These are phyloP conservation scores for Cryptotermes secundus DNA, from an alignment of 1,140 invertebrate species.

Conservation along the genomic window DNA sequence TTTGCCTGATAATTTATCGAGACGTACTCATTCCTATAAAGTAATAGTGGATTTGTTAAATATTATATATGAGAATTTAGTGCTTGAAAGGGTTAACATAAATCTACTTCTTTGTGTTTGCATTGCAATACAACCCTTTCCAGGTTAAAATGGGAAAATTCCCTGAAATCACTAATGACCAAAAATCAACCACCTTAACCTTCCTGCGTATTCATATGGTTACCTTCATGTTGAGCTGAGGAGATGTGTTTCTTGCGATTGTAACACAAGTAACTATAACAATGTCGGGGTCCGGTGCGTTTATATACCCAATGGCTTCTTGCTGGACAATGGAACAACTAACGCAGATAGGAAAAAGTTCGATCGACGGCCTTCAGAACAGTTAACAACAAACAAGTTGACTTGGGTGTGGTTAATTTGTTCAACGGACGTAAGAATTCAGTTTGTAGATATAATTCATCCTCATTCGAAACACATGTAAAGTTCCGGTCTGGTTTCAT, in stretches of 20 bases:
- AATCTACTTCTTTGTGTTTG: too few relatives aligned
- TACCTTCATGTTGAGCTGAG: background rate
- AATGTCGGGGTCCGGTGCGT: background rate
- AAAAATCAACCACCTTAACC: too few relatives aligned
- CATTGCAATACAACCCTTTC: too few relatives aligned
- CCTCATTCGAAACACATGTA: background rate
- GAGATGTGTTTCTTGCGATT: background rate
- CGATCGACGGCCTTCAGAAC: background rate
- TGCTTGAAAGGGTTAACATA: too few relatives aligned
- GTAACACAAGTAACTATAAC: background rate
- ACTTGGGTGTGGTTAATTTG: background rate
- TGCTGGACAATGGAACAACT: background rate
- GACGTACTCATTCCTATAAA: too few relatives aligned
- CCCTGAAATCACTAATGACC: too few relatives aligned
- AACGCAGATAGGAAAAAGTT: background rate
- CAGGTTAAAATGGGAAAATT: too few relatives aligned
- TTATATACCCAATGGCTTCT: background rate
- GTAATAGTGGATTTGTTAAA: too few relatives aligned
- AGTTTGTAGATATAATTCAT: background rate
- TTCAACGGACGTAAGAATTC: background rate
- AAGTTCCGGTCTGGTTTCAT: background rate
- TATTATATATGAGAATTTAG: too few relatives aligned
- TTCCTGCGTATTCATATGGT: too few relatives aligned
- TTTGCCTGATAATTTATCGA: too few relatives aligned
- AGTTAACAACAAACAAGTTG: background rate